phyloP scores from a whole-genome alignment of 2,888 invertebrate species.

The Phengaris alcon region DNA sequence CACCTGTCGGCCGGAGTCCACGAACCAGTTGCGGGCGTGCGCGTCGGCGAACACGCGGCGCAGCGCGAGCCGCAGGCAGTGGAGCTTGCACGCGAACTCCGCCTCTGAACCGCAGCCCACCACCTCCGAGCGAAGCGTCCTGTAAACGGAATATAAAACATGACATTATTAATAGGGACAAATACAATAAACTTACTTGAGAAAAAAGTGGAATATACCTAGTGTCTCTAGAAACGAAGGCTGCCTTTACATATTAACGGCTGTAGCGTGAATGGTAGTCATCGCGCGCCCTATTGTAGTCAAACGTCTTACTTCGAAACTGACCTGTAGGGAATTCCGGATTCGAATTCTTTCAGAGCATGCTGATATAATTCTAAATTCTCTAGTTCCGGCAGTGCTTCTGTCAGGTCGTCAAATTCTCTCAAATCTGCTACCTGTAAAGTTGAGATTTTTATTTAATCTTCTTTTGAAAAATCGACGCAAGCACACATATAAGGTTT shows the following conservation, averaged over 20 bases:
- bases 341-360: constrained; percentile 90
- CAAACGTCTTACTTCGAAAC: background rate
- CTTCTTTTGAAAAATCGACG: no score
- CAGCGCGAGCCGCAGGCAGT: constrained; percentile 94
- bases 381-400: constrained; percentile 87
- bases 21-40: constrained; percentile 88
- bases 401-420: constrained; percentile 92
- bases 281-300: no score
- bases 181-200: no score
- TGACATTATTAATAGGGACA: background rate
- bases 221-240: no score
- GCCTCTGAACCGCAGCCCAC: constrained; percentile 93
- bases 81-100: constrained; percentile 97
- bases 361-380: constrained; percentile 90
- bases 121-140: constrained; percentile 90
- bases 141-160: constrained; percentile 45
- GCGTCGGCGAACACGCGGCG: constrained; percentile 86
- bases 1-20: constrained; percentile 92
- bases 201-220: no score
- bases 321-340: constrained; percentile 84
- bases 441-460: background rate
- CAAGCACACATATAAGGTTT: no score
- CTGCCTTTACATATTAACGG: no score
- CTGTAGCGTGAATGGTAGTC: no score
- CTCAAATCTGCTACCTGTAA: constrained; percentile 89